Evolutionary conservation across 2,888 invertebrate genomes (phyloP).

Genomic region (Litoditis marina): DNA sequence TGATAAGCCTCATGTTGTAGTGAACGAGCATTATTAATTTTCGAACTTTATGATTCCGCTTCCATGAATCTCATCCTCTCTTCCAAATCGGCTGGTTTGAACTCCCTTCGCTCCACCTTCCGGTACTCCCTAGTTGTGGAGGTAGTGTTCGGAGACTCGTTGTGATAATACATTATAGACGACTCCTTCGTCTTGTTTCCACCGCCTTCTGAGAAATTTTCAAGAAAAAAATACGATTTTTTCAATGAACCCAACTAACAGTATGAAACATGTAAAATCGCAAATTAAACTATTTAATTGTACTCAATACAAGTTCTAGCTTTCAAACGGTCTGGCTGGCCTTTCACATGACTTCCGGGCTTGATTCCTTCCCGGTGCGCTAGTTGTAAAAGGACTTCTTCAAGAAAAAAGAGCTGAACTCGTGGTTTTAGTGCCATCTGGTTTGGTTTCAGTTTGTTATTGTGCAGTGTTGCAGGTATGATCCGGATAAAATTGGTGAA

Average conservation of each 20-base stretch:
- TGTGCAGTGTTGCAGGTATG: too few relatives aligned
- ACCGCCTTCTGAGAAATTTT: conserved; percentile 23
- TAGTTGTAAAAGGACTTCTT: too few relatives aligned
- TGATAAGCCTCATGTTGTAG: too few relatives aligned
- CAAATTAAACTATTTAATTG: not conserved
- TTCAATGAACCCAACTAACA: not conserved
- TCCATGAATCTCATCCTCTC: conserved; percentile 38
- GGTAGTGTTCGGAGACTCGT: conserved; percentile 34
- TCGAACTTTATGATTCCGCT: conserved; percentile 3
- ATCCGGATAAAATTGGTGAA: too few relatives aligned
- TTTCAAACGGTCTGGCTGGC: too few relatives aligned
- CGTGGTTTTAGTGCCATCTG: too few relatives aligned
- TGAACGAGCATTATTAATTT: not conserved
- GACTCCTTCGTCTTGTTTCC: conserved; percentile 29
- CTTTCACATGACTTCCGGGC: too few relatives aligned
- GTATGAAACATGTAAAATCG: not conserved
- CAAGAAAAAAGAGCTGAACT: too few relatives aligned
- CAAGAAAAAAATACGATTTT: too few relatives aligned
- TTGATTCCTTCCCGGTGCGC: too few relatives aligned
- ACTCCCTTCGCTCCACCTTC: conserved; percentile 35
- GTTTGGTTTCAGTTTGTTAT: too few relatives aligned
- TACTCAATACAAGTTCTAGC: not conserved
- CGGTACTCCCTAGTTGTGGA: conserved; percentile 36
- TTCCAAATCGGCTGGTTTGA: conserved; percentile 37
- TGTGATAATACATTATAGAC: conserved; percentile 37